A percentile compares a stretch with the other conserved stretches of the same genome.
These are phyloP conservation scores for Unio pictorum DNA, from an alignment of 2,888 invertebrate genomes.

Conservation along the genomic window DNA sequence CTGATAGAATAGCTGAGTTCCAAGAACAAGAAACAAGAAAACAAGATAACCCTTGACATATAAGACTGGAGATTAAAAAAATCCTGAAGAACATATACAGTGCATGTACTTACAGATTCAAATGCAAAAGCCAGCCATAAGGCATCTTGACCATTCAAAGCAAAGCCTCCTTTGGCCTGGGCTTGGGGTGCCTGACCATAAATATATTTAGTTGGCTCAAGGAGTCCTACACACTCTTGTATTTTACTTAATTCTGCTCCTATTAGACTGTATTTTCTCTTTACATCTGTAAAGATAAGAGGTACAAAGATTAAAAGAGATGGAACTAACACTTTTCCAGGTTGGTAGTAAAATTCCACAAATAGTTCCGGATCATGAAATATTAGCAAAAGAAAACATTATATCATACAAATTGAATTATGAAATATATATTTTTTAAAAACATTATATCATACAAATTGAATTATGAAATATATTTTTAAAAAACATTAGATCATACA, in stretches of 20 bases:
- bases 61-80: neutral
- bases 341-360: too few relatives aligned
- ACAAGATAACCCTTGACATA: neutral
- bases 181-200: constrained; percentile 45
- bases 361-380: too few relatives aligned
- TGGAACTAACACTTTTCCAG: too few relatives aligned
- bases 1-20: neutral
- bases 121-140: constrained; percentile 66
- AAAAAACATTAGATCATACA: too few relatives aligned
- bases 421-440: too few relatives aligned
- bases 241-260: neutral
- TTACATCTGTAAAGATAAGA: too few relatives aligned
- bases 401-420: too few relatives aligned
- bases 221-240: constrained; percentile 51
- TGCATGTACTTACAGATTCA: constrained; percentile 58
- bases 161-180: constrained; percentile 50
- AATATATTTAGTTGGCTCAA: constrained; percentile 30
- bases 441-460: too few relatives aligned
- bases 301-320: too few relatives aligned
- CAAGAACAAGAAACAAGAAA: constrained; percentile 2
- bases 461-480: too few relatives aligned
- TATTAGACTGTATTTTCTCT: too few relatives aligned
- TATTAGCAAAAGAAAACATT: too few relatives aligned
- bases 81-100: neutral
- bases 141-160: constrained; percentile 28